Conservation (phyloP, 2,797 vertebrate genomes). For the Anabas testudineus region DNA sequence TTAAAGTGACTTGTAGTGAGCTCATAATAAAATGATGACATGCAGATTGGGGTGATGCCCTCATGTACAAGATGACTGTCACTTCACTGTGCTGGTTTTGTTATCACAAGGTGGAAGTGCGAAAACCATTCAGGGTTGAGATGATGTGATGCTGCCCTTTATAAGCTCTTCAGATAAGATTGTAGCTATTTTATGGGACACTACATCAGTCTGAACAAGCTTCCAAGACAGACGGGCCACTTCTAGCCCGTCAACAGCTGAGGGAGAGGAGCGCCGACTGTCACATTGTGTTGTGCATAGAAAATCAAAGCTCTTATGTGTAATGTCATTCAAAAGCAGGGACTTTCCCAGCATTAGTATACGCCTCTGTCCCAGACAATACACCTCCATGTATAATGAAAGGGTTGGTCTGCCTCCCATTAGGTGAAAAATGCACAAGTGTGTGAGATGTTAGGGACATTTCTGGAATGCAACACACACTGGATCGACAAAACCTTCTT, state of each 20-base stretch:
- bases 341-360: neutral
- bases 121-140: conserved; percentile 32
- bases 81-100: conserved; percentile 17
- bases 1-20: neutral
- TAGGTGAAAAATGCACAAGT: too few relatives aligned
- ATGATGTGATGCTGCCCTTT: conserved; percentile 42
- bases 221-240: conserved; percentile 14
- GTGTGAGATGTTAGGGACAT: too few relatives aligned
- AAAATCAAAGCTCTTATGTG: neutral
- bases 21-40: neutral
- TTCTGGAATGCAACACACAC: too few relatives aligned
- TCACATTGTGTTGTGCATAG: conserved; percentile 5
- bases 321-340: neutral
- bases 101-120: conserved; percentile 24
- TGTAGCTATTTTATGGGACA: conserved; percentile 56
- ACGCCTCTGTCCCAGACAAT: neutral
- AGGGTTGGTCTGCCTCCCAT: neutral
- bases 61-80: conserved; percentile 11
- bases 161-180: conserved; percentile 42
- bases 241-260: conserved; percentile 11
- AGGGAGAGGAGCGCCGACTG: conserved; percentile 2
- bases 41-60: conserved; percentile 2
- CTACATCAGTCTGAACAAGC: conserved; percentile 25
- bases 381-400: neutral
- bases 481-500: too few relatives aligned